Evolutionary conservation across 2,113 vertebrate genomes (phyloP).

Genomic region (Heloderma charlesbogerti): DNA sequence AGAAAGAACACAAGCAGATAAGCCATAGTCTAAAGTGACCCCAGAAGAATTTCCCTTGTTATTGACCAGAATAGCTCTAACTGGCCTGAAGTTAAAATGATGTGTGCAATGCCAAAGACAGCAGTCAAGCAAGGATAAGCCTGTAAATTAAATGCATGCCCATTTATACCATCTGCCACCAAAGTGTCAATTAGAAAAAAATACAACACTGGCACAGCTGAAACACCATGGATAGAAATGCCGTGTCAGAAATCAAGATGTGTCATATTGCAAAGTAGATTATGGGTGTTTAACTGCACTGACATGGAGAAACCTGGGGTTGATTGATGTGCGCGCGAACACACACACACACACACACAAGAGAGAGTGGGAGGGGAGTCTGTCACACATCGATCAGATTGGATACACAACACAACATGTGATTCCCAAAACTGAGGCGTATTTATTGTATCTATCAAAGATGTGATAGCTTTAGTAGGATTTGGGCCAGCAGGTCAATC

Average conservation of each 20-base stretch:
- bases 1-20: conserved; percentile 4
- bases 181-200: conserved; percentile 17
- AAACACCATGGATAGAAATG: conserved; percentile 15
- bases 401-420: background rate
- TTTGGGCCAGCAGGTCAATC: background rate
- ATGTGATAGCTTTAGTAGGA: background rate
- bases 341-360: background rate
- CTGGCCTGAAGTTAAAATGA: background rate
- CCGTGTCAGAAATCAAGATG: background rate
- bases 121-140: background rate
- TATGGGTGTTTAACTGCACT: background rate
- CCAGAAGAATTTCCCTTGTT: background rate
- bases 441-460: background rate
- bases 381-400: background rate
- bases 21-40: background rate
- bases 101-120: background rate
- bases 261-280: background rate
- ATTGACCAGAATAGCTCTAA: background rate
- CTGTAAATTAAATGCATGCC: conserved; percentile 10
- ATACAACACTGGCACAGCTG: background rate
- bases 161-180: background rate
- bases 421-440: background rate
- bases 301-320: background rate
- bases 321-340: background rate
- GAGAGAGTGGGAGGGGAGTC: too few species aligned